Evolutionary conservation across 2,888 invertebrate species (phyloP).

Genomic region (Cantharis flavilabris): DNA sequence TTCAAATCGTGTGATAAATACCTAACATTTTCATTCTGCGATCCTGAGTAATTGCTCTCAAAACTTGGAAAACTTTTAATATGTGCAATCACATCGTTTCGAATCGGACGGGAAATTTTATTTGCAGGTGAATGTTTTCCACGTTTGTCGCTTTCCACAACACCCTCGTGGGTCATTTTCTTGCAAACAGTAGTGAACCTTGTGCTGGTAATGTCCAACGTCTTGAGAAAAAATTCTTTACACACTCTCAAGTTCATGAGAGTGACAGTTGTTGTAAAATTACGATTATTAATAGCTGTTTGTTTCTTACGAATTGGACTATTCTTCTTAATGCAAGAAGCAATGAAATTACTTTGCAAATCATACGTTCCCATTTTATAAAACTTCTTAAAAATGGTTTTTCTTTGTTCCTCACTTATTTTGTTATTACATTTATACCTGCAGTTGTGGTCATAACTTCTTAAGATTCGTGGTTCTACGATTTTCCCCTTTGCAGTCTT

Average conservation of each 20-base stretch:
- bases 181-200: constrained; percentile 13
- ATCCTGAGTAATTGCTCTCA: not conserved
- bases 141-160: constrained; percentile 9
- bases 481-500: not conserved
- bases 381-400: not conserved
- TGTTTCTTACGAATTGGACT: not conserved
- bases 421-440: not conserved
- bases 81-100: not conserved
- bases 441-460: not conserved
- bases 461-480: not conserved
- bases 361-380: not conserved
- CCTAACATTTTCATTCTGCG: not conserved
- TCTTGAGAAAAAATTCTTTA: constrained; percentile 20
- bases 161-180: constrained; percentile 9
- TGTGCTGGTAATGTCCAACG: constrained; percentile 14
- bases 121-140: constrained; percentile 13
- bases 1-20: not conserved
- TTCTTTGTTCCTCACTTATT: not conserved
- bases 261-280: not conserved
- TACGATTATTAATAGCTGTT: not conserved
- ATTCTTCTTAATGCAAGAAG: not conserved
- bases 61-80: not conserved
- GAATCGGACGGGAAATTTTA: constrained; percentile 5
- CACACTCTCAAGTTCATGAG: constrained; percentile 8
- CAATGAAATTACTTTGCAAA: not conserved